Base-by-base conservation (phyloP, 2,113 vertebrate genomes). In the Hypomesus transpacificus region DNA sequence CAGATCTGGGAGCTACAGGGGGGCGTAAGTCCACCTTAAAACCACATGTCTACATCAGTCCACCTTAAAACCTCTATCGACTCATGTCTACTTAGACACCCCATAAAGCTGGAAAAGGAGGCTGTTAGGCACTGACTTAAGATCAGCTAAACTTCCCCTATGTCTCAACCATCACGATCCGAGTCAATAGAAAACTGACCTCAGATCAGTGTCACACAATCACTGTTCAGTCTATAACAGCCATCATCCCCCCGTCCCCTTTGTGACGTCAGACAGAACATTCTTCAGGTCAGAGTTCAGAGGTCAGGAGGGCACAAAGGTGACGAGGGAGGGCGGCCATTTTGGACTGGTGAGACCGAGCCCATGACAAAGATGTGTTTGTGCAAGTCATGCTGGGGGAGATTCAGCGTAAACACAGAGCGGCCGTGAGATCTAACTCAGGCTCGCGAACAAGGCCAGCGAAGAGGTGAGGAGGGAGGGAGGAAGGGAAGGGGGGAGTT, bases 301-400 rank as follows among this genome's bases (percentile, higher is more conserved):
- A 46, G 39, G 39, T 46, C 39, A 46, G 39, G 9, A 69, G 28
- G 69, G 79, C 39, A 74, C 9, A 51, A 69, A 26, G 51, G 8
- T 2, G 65, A 14, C 70, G 53, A 75, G 17, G 58, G 69, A 80
- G 75, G 79, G 81, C 85, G 78, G 81, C 79, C 82, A 84, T 82
- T 74, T 70, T 79, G 71, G 75, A 75, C 81, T 82, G 46, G 75
- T 67, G 39, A 74, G 71, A 81, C 69, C 77, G 75, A 57, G 80
- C 60, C 76, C 81, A 83, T 79, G 56, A 81, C 31, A 72, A 79
- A 83, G 77, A 75, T 80, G 67, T 74, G 81, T 59, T 82, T 89
- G 86, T 89, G 83, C 84, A 88, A 90, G 84, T 86, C 88, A 77
- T 86, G 85, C 89, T 87, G 77, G 69, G 77, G 69, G 70, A 82